A percentile compares a stretch with the other conserved stretches of the same genome.
Evolutionary conservation across 2,888 invertebrate species (phyloP).

Genomic region (Conistra vaccinii): DNA sequence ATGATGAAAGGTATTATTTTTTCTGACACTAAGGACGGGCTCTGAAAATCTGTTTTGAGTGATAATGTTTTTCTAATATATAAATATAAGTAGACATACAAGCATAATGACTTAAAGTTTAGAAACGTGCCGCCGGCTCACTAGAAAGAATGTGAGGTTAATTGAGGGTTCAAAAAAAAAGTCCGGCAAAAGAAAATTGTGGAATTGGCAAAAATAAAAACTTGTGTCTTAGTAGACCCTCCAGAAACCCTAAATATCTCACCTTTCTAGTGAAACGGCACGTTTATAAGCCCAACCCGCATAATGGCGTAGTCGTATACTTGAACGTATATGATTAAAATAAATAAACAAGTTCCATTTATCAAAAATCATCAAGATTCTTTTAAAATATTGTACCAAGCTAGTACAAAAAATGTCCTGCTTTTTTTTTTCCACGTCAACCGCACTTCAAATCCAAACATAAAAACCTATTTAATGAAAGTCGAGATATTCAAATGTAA

Average conservation of each 20-base stretch:
- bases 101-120: too few species aligned
- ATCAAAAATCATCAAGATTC: neutral
- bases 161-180: too few species aligned
- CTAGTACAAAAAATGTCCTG: neutral
- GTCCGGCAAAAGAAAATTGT: too few species aligned
- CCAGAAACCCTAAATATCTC: too few species aligned
- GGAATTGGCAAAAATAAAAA: too few species aligned
- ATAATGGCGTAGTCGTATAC: neutral
- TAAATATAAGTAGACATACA: neutral
- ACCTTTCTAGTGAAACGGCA: too few species aligned
- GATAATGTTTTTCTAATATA: neutral
- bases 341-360: neutral
- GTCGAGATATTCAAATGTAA: conserved; percentile 60
- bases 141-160: too few species aligned
- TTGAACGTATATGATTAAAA: too few species aligned
- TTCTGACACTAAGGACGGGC: neutral
- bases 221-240: too few species aligned
- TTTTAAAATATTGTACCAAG: neutral
- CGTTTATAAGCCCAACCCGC: too few species aligned
- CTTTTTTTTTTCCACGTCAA: conserved; percentile 11
- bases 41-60: neutral
- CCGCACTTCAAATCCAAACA: conserved; percentile 12
- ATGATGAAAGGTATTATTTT: conserved; percentile 16
- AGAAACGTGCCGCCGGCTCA: too few species aligned
- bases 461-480: conserved; percentile 39